Base-by-base conservation (phyloP, 2,888 invertebrate genomes). In the Tupiocoris notatus region DNA sequence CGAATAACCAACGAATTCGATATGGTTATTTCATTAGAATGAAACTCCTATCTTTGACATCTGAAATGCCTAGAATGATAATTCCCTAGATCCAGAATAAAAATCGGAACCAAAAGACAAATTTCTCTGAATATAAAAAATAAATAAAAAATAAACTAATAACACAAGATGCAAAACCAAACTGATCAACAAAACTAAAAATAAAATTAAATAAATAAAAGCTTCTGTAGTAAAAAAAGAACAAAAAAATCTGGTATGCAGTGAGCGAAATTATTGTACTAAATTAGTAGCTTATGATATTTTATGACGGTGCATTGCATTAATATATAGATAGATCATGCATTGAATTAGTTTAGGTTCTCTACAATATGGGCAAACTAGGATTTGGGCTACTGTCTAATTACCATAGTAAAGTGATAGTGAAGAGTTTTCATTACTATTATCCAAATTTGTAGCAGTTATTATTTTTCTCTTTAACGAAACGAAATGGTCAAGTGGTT, bases 21-120 rank as follows among this genome's bases (percentile, higher is more conserved):
- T 39, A 12, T 39, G 12, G 16, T 6, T 59, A n/a, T 18, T 3
- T 18, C 16, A 59, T n/a, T 73, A 25, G 12, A 22, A 20, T 61
- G 18, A 77, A 66, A 57, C 23, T 57, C 61, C 67, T 73, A 39
- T 61, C 16, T 62, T 62, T 9, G 64, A 75, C 58, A 77, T 78
- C 78, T 78, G 78, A 78, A 77, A 78, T 78, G 78, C 78, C 78
- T 78, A 78, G 77, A 77, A 75, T 66, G 62, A 24, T 78, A 16
- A 77, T 71, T 73, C 18, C 16, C 22, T 21, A 21, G 12, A 9
- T 71, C 7, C 22, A 58, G 18, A 59, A 70, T 21, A 65, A 18
- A 9, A 22, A 54, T 74, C 39, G 57, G 57, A 67, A 75, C 77
- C 68, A 71, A 75, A 76, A 78, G 66, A 67, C 67, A 73, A 73